Evolutionary conservation across 1,140 invertebrate genomes (phyloP), one percentile per base, ranked within the genome.

Genomic region (Lasioglossum baleicum): DNA sequence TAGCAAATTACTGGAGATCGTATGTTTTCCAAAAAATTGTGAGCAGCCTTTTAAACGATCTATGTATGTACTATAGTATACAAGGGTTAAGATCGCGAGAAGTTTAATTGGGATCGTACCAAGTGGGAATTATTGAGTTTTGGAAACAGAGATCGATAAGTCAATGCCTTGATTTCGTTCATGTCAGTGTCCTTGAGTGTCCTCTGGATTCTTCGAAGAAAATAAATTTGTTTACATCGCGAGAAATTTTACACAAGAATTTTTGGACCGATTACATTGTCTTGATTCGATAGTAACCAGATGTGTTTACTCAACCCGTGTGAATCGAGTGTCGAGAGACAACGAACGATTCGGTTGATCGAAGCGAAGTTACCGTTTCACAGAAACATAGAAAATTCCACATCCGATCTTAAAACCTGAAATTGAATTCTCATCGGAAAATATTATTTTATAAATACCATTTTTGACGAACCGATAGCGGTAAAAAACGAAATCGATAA

Each of bases 131-230:
- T 75, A 0, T 13, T 71, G 0, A 75, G 6, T 61, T 13, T 40
- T 7, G 66, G 60, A 10, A 58, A 0, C 17, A 78, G 66, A 1
- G 58, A 68, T 56, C 26, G 67, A 15, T 3, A 48, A n/a, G n/a
- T 15, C 0, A 63, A 69, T 11, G 7, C 20, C 11, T 1, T 51
- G 56, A 82, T 67, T 58, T 15, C 35, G 31, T 85, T 85, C 83
- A 85, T 85, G 60, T 48, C 53, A 51, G 15, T 48, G 2, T 22
- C 1, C 20, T 35, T 1, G 51, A 3, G 7, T 26, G n/a, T 0
- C 42, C 7, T 7, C 4, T 20, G 0, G 13, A 17, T n/a, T 40
- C 3, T 10, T 40, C 17, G 2, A 51, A 6, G 51, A 2, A 10
- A 31, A 7, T 26, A 13, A 5, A 20, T 0, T 20, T 17, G 10